A percentile compares a stretch with the other conserved stretches of the same genome.
These are phyloP conservation scores for Brachystomella parvula DNA, from an alignment of 1,140 invertebrate genomes.

Conservation along the genomic window DNA sequence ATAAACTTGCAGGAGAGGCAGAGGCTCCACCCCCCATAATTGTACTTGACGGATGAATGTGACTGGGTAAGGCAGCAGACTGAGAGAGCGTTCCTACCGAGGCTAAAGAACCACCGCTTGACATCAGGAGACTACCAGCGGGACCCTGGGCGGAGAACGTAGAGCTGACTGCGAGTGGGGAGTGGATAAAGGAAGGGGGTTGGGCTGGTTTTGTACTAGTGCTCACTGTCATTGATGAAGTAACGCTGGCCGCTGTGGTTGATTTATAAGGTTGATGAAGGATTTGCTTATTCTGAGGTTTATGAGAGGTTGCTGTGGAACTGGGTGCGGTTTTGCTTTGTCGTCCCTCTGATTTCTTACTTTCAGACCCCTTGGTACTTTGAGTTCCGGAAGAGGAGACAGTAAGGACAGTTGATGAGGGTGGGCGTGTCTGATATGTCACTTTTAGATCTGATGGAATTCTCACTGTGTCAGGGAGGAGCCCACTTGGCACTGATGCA, in stretches of 20 bases:
- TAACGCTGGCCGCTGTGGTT: constrained; percentile 15
- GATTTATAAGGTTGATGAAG: constrained; percentile 37
- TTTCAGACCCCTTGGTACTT: constrained; percentile 12
- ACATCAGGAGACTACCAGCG: not conserved
- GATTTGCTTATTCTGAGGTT: constrained; percentile 8
- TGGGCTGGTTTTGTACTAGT: not conserved
- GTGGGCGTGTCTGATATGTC: constrained; percentile 37
- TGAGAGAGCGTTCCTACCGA: not conserved
- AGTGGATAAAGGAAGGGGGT: not conserved
- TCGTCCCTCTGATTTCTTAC: constrained; percentile 6
- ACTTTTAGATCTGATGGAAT: constrained; percentile 37
- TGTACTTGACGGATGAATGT: not conserved
- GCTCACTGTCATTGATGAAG: not conserved
- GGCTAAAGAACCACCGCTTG: no score
- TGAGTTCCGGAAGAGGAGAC: constrained; percentile 13
- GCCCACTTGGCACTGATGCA: constrained; percentile 18
- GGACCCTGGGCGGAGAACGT: not conserved
- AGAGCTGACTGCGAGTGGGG: not conserved
- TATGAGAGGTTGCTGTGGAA: not conserved
- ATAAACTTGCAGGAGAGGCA: constrained; percentile 23
- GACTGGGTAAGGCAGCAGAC: constrained; percentile 6
- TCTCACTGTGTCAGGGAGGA: constrained; percentile 33
- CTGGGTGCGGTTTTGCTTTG: not conserved
- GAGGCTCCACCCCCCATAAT: constrained; percentile 8
- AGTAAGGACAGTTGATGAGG: constrained; percentile 2